phyloP scores from a whole-genome alignment of 2,888 invertebrate genomes.

The Tenthredo notha region DNA sequence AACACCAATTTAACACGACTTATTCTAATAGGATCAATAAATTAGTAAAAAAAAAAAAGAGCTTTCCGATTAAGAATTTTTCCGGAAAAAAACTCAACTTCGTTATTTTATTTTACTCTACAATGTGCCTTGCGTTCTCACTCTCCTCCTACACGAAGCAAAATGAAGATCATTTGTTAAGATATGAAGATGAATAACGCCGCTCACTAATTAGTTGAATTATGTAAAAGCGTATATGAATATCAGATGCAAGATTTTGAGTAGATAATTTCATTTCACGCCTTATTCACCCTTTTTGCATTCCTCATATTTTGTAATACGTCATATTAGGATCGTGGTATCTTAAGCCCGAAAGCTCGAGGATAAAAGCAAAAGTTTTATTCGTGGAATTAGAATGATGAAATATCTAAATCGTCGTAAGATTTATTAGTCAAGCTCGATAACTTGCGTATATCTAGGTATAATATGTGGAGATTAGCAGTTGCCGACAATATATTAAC shows the following conservation, averaged over 20 bases:
- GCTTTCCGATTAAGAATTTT: background rate
- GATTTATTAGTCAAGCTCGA: background rate
- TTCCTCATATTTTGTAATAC: background rate
- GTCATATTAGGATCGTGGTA: background rate
- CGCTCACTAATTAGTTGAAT: conserved; percentile 19
- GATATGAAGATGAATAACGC: conserved; percentile 17
- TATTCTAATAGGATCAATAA: background rate
- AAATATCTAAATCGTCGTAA: background rate
- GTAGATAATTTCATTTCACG: background rate
- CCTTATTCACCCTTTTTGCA: background rate
- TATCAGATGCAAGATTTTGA: background rate
- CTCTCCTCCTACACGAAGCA: background rate
- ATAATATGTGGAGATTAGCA: background rate
- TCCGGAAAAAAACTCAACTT: background rate
- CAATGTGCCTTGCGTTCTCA: background rate
- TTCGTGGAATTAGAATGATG: background rate
- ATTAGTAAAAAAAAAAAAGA: background rate
- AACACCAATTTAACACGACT: background rate
- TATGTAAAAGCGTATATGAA: background rate
- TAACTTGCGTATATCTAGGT: background rate
- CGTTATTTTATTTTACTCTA: background rate
- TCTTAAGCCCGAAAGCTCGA: background rate
- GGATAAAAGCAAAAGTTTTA: background rate
- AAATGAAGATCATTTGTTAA: background rate
- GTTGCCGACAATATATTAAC: conserved; percentile 16